These are phyloP conservation scores for Lycocorax pyrrhopterus DNA, from an alignment of 2,113 vertebrate genomes.

Conservation along the genomic window DNA sequence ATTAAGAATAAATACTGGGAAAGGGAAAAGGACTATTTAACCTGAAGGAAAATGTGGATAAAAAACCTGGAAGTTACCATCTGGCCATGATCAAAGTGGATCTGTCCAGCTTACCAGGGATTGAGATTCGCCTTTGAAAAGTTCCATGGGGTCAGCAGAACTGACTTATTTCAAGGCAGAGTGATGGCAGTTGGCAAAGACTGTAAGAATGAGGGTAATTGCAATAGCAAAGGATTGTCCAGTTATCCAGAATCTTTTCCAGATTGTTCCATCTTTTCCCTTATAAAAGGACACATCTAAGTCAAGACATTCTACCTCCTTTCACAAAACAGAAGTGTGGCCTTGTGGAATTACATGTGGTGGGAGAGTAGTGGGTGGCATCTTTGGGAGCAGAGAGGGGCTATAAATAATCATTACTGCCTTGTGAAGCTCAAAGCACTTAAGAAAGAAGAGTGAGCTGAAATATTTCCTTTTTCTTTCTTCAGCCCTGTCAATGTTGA, in stretches of 20 bases:
- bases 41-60: neutral
- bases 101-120: neutral
- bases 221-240: neutral
- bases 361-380: neutral
- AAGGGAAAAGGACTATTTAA: neutral
- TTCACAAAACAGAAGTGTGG: neutral
- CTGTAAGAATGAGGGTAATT: neutral
- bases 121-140: neutral
- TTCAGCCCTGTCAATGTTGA: neutral
- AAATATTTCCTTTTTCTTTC: neutral
- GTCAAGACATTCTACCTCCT: neutral
- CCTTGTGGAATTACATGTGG: neutral
- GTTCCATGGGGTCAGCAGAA: neutral
- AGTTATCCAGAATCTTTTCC: neutral
- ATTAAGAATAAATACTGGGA: slow-evolving; percentile 13
- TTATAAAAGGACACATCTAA: neutral
- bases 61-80: neutral
- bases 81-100: neutral
- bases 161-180: neutral
- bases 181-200: neutral
- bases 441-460: neutral
- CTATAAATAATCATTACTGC: neutral
- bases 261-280: neutral
- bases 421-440: neutral
- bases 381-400: neutral